A percentile compares a stretch with the other conserved stretches of the same genome.
Conservation (phyloP, 2,797 vertebrate genomes). For the Neostethus bicornis region DNA sequence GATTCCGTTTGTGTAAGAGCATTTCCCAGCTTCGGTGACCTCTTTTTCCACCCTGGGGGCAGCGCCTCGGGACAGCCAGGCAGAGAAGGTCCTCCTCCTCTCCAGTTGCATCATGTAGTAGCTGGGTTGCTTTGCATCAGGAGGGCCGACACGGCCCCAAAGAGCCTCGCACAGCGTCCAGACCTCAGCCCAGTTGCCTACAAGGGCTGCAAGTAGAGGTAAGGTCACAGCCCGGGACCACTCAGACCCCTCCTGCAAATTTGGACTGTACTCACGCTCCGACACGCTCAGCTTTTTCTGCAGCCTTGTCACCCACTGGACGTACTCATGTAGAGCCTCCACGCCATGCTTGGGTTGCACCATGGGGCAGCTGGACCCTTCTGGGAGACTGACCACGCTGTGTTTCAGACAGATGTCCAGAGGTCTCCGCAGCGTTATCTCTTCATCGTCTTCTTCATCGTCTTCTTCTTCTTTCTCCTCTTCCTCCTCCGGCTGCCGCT, state of each 20-base stretch:
- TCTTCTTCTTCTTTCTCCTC: too few species aligned
- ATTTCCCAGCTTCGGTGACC: conserved; percentile 72
- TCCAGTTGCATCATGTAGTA: conserved; percentile 85
- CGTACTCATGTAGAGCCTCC: conserved; percentile 88
- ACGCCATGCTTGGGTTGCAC: conserved; percentile 84
- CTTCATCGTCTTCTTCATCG: conserved; percentile 51
- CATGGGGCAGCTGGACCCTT: conserved; percentile 80
- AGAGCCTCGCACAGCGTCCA: conserved; percentile 93
- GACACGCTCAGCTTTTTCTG: conserved; percentile 48
- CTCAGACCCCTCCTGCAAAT: too few species aligned
- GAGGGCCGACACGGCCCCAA: conserved; percentile 85
- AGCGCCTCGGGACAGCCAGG: conserved; percentile 86
- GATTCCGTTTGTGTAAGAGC: conserved; percentile 81
- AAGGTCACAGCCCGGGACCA: too few species aligned
- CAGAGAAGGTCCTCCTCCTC: conserved; percentile 86
- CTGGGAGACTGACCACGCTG: conserved; percentile 80
- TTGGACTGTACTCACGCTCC: conserved; percentile 77
- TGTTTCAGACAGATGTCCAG: conserved; percentile 91
- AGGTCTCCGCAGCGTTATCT: conserved; percentile 81
- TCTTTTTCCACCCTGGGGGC: conserved; percentile 84
- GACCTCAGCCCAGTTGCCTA: conserved; percentile 86
- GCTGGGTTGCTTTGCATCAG: conserved; percentile 36
- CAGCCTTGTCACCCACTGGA: conserved; percentile 83
- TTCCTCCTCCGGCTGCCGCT: conserved; percentile 23
- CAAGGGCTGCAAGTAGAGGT: conserved; percentile 63